A percentile compares a stretch with the other conserved stretches of the same genome.
Evolutionary conservation across 2,113 vertebrate genomes (phyloP).

Genomic region (Nannobrachium achirus): DNA sequence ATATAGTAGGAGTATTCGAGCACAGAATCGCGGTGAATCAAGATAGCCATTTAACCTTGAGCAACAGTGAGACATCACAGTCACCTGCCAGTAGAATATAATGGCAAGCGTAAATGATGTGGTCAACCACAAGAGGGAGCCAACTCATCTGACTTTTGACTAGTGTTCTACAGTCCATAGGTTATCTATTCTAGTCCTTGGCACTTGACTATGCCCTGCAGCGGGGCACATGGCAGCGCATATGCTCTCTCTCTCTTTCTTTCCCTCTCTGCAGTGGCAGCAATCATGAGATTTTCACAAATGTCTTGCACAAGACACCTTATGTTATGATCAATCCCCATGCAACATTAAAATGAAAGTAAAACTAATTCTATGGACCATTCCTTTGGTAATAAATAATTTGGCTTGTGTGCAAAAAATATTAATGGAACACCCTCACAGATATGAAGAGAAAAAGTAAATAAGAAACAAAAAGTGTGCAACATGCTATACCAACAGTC

Average conservation of each 20-base stretch:
- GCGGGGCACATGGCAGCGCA: conserved; percentile 56
- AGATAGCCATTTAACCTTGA: conserved; percentile 11
- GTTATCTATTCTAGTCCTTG: conserved; percentile 49
- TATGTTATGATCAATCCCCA: conserved; percentile 53
- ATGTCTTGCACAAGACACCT: conserved; percentile 28
- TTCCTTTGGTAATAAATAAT: conserved; percentile 81
- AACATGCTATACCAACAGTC: conserved; percentile 71
- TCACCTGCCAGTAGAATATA: conserved; percentile 50
- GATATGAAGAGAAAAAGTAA: conserved; percentile 35
- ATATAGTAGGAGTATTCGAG: conserved; percentile 31
- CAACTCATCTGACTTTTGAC: conserved; percentile 34
- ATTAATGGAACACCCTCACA: conserved; percentile 42
- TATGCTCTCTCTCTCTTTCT: conserved; percentile 34
- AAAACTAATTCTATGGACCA: conserved; percentile 46
- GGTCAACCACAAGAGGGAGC: conserved; percentile 66
- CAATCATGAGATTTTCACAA: conserved; percentile 37
- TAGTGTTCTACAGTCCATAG: conserved; percentile 41
- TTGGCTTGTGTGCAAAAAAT: conserved; percentile 75
- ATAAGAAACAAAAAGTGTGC: conserved; percentile 42
- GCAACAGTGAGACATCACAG: conserved; percentile 28
- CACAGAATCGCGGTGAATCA: conserved; percentile 13
- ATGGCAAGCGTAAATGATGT: conserved; percentile 50
- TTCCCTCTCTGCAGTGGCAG: conserved; percentile 33
- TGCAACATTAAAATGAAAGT: conserved; percentile 48
- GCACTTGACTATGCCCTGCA: conserved; percentile 59